Evolutionary conservation across 1,140 invertebrate genomes (phyloP).

Genomic region (Leptopilina boulardi): DNA sequence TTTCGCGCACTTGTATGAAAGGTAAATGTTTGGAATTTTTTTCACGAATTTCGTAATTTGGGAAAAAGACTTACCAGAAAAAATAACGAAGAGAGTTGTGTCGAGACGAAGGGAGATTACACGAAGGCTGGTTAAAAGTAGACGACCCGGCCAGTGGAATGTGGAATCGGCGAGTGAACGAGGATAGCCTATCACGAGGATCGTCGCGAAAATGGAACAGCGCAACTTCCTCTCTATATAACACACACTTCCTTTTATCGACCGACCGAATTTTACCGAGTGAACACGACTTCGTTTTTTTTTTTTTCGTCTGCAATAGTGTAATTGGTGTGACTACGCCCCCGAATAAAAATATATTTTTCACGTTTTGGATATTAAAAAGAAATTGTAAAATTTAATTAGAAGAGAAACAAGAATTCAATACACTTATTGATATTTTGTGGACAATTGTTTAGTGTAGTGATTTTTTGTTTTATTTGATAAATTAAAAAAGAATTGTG

Average conservation of each 20-base stretch:
- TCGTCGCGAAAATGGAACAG: slow-evolving; percentile 41
- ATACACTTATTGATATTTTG: too few species aligned
- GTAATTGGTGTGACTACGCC: not conserved
- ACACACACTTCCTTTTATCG: slow-evolving; percentile 66
- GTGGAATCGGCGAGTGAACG: slow-evolving; percentile 79
- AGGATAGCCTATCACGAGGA: slow-evolving; percentile 52
- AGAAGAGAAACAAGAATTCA: too few species aligned
- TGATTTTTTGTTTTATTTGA: not conserved
- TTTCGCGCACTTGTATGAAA: slow-evolving; percentile 11
- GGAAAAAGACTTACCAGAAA: slow-evolving; percentile 78
- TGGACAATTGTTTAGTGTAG: not conserved
- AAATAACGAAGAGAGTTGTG: slow-evolving; percentile 79
- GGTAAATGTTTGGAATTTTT: too few species aligned
- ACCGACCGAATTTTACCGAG: slow-evolving; percentile 73
- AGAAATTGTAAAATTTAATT: too few species aligned
- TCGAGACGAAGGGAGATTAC: slow-evolving; percentile 72
- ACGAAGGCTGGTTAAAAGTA: slow-evolving; percentile 68
- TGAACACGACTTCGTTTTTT: not conserved
- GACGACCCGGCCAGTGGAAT: slow-evolving; percentile 82
- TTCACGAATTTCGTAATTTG: too few species aligned
- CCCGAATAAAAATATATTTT: too few species aligned
- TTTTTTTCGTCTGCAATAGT: not conserved
- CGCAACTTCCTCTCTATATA: slow-evolving; percentile 54
- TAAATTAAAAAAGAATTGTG: not conserved
- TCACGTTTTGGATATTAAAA: too few species aligned